Evolutionary conservation across 1,140 invertebrate species (phyloP), one percentile per base, ranked within the genome.

Genomic region (Leptinotarsa defecta): DNA sequence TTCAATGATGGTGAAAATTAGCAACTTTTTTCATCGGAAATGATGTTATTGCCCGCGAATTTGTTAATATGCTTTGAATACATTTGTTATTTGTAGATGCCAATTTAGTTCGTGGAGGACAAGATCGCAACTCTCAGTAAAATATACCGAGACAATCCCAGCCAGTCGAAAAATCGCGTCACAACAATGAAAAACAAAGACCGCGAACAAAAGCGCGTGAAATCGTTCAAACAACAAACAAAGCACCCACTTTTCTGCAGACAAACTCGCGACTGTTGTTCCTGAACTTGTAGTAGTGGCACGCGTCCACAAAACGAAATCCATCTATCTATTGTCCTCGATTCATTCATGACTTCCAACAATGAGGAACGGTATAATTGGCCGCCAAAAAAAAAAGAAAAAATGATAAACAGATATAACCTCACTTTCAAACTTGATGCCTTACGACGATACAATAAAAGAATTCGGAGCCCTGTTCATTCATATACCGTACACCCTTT

Each of bases 311-410:
- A 57, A 57, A 57, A 57, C 52, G n/a, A 19, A 57, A 65, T 65
- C 27, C 64, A 65, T 65, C 64, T 65, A n/a, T 34, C 64, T 20
- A 65, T 65, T 65, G 64, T 65, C 64, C 64, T 65, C 64, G 20
- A 65, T 34, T 65, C 64, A 65, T 65, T 65, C 64, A 65, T 65
- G 64, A 65, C 64, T 65, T 65, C 64, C 27, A 24, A 19, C 20
- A 65, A 65, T 65, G 64, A 34, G 20, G 27, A 65, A 65, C 64
- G 20, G 27, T 22, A 22, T 65, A 65, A 65, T 34, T 65, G 64
- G 20, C 64, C 22, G n/a, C 61, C 5, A 13, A 65, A 65, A 65
- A 65, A 65, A 20, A n/a, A 15, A 27, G 27, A 4, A 11, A 8
- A 34, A 65, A 22, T 65, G 11, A 24, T 22, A 65, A 65, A 65